These are phyloP conservation scores for Brachyopa scutellaris DNA, from an alignment of 2,888 invertebrate genomes.

Conservation along the genomic window DNA sequence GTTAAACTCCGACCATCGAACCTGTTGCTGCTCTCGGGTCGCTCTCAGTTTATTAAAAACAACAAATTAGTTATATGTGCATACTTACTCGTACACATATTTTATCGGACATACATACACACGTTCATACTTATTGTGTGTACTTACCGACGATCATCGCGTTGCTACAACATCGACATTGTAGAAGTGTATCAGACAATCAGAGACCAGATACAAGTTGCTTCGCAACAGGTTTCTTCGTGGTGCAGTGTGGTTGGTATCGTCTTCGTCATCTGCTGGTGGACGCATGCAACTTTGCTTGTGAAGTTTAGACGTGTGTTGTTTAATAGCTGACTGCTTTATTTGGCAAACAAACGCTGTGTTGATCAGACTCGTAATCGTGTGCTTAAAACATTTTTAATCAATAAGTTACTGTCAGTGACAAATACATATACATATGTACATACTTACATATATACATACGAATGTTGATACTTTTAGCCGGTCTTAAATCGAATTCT, in stretches of 20 bases:
- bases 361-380: constrained; percentile 24
- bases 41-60: constrained; percentile 27
- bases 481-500: constrained; percentile 4
- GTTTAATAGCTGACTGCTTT: constrained; percentile 22
- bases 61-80: constrained; percentile 15
- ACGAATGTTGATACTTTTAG: too few species aligned
- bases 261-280: constrained; percentile 23
- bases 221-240: constrained; percentile 51
- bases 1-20: constrained; percentile 78
- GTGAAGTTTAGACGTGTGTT: constrained; percentile 35
- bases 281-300: constrained; percentile 48
- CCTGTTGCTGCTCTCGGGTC: constrained; percentile 75
- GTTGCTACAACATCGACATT: constrained; percentile 35
- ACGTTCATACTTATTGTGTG: not conserved
- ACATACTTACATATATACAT: too few species aligned
- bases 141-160: constrained; percentile 12
- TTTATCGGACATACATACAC: constrained; percentile 12
- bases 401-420: too few species aligned
- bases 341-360: constrained; percentile 10
- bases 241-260: not conserved
- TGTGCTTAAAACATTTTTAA: not conserved
- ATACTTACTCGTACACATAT: not conserved
- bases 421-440: not conserved
- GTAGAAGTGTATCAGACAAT: constrained; percentile 31
- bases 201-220: constrained; percentile 51